Evolutionary conservation across 2,888 invertebrate genomes (phyloP).

Genomic region (Andricus curvator): DNA sequence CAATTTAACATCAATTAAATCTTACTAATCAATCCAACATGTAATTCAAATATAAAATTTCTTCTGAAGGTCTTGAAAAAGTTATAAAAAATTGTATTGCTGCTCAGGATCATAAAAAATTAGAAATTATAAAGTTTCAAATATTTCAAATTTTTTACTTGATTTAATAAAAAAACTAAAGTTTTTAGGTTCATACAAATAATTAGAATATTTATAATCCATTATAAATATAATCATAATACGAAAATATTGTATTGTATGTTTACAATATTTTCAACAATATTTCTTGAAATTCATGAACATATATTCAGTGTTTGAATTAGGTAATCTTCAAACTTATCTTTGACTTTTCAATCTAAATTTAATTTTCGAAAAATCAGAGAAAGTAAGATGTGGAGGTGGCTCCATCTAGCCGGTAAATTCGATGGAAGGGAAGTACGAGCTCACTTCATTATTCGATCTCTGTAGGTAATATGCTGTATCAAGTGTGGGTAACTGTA

Average conservation of each 20-base stretch:
- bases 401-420: neutral
- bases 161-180: neutral
- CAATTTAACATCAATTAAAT: constrained; percentile 55
- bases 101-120: neutral
- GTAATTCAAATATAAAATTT: constrained; percentile 45
- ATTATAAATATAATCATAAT: neutral
- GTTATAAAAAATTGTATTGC: neutral
- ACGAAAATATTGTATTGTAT: neutral
- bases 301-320: neutral
- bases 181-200: neutral
- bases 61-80: neutral
- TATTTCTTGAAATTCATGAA: neutral
- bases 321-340: neutral
- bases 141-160: neutral
- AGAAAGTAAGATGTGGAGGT: neutral
- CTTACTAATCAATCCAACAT: constrained; percentile 52
- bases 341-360: neutral
- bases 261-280: neutral
- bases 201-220: neutral
- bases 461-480: neutral
- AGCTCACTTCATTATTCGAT: neutral
- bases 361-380: neutral
- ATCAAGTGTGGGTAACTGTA: neutral
- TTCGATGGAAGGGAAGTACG: neutral
- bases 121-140: neutral